Evolutionary conservation across 2,888 invertebrate species (phyloP).

Genomic region (Acanthosepion lycidas): DNA sequence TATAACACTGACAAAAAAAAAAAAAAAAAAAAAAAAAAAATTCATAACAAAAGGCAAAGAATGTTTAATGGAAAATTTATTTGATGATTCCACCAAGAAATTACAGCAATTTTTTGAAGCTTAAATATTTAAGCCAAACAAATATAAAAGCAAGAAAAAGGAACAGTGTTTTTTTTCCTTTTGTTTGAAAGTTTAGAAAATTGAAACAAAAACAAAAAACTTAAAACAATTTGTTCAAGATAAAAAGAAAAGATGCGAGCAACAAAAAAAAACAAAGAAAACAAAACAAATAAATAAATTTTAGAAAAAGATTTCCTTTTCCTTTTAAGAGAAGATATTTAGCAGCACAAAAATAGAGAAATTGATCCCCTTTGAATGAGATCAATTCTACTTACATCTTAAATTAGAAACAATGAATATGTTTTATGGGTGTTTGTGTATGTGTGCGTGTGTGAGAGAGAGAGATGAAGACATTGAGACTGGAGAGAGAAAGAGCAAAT

Average conservation of each 20-base stretch:
- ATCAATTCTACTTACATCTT: slow-evolving; percentile 6
- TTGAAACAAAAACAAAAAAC: not conserved
- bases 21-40: not conserved
- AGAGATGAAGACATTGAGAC: not conserved
- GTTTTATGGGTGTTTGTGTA: not conserved
- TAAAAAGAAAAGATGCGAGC: no score
- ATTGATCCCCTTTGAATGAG: not conserved
- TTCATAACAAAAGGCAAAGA: not conserved
- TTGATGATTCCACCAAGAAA: slow-evolving; percentile 13
- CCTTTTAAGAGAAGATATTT: not conserved
- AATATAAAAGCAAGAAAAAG: not conserved
- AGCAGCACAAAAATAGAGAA: not conserved
- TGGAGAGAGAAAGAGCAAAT: not conserved
- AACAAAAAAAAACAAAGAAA: not conserved
- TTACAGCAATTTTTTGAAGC: not conserved
- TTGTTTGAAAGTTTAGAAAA: not conserved
- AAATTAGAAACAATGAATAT: not conserved
- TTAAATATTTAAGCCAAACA: slow-evolving; percentile 17
- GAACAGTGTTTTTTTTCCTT: not conserved
- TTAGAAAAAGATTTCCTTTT: no score
- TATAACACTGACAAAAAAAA: no score
- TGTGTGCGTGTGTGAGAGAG: not conserved
- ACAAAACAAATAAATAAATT: no score
- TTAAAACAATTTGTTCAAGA: no score
- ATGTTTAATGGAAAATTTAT: not conserved